A percentile compares a stretch with the other conserved stretches of the same genome.
phyloP scores from a whole-genome alignment of 1,140 invertebrate genomes.

The Sitodiplosis mosellana region DNA sequence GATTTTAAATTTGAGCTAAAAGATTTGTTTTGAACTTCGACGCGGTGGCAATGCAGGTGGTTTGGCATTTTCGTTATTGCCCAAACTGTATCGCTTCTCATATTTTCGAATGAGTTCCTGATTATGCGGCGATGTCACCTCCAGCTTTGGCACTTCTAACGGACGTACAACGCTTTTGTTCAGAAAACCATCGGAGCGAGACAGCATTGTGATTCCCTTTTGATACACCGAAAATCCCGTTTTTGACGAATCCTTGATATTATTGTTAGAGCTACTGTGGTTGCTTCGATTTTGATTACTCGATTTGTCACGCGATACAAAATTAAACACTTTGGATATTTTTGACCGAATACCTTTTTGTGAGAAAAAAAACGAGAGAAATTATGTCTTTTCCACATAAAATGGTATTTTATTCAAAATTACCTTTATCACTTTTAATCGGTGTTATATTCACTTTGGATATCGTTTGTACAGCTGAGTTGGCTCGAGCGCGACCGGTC shows the following conservation, averaged over 20 bases:
- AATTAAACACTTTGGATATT: not conserved
- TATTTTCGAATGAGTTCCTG: too few relatives aligned
- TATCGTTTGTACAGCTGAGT: constrained; percentile 31
- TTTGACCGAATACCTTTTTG: constrained; percentile 1
- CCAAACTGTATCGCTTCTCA: too few relatives aligned
- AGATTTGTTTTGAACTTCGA: too few relatives aligned
- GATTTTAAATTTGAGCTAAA: too few relatives aligned
- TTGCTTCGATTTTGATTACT: not conserved
- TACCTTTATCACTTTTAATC: not conserved
- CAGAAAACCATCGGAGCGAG: not conserved
- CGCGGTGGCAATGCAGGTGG: too few relatives aligned
- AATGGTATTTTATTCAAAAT: not conserved
- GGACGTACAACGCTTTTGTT: constrained; percentile 2
- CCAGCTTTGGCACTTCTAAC: constrained; percentile 4
- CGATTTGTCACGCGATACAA: not conserved
- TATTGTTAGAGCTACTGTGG: not conserved
- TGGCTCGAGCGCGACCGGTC: too few relatives aligned
- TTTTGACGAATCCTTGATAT: constrained; percentile 1
- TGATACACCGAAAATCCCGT: not conserved
- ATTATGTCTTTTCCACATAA: constrained; percentile 1
- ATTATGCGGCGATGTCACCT: not conserved
- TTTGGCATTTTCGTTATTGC: too few relatives aligned
- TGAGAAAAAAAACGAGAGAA: not conserved
- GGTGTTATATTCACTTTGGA: constrained; percentile 2
- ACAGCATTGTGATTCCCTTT: not conserved